Evolutionary conservation across 2,113 vertebrate species (phyloP).

Genomic region (Oryzias melastigma): DNA sequence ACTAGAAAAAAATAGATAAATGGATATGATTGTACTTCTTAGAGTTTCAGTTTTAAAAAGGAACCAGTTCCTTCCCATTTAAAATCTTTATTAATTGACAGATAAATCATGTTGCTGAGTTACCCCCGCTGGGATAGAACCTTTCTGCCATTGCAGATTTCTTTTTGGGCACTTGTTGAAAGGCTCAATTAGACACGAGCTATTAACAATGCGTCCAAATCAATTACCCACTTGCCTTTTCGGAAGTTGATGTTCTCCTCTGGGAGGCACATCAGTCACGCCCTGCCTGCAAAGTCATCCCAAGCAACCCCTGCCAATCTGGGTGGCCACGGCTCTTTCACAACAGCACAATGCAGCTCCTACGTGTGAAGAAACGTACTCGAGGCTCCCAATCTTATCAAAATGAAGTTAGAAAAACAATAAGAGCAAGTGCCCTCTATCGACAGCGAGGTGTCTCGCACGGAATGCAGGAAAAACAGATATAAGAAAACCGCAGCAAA

Average conservation of each 20-base stretch:
- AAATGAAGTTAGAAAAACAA: constrained; percentile 78
- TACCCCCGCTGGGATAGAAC: no score
- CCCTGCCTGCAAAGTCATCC: constrained; percentile 61
- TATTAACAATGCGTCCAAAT: constrained; percentile 64
- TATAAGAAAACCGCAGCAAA: constrained; percentile 37
- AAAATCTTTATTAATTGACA: no score
- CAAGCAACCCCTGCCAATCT: constrained; percentile 65
- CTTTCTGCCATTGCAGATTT: not conserved
- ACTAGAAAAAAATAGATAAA: accelerated
- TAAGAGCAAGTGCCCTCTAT: constrained; percentile 60
- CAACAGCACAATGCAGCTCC: constrained; percentile 69
- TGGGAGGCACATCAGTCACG: constrained; percentile 64
- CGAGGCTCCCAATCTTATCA: constrained; percentile 76
- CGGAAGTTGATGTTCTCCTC: constrained; percentile 61
- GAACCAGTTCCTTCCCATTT: no score
- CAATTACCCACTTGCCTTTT: constrained; percentile 67
- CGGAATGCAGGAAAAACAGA: constrained; percentile 68
- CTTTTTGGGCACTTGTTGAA: constrained; percentile 37
- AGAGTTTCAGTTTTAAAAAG: not conserved
- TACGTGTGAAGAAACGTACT: constrained; percentile 75
- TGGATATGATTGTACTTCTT: not conserved
- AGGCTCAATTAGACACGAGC: constrained; percentile 61
- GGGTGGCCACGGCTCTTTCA: constrained; percentile 76
- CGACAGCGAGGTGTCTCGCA: constrained; percentile 70
- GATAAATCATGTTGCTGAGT: no score